These are phyloP conservation scores for Tethya wilhelma DNA, from an alignment of 37 sponge, comb jelly and placozoan species.

Conservation along the genomic window DNA sequence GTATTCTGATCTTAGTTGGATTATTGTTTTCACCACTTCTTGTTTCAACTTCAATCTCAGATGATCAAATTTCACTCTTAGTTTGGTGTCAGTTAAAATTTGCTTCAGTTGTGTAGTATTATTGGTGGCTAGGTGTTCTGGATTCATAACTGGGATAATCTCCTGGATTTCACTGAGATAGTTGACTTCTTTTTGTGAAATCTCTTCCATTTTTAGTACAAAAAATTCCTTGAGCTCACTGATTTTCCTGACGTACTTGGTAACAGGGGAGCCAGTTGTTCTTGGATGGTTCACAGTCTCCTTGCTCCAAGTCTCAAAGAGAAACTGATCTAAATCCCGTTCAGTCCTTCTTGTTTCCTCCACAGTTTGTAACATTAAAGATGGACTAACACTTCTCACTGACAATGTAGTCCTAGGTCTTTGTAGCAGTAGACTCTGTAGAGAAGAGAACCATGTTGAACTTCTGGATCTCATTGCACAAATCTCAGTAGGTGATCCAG, in stretches of 20 bases:
- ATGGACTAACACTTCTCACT: no score
- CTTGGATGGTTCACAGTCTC: not conserved
- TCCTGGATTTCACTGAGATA: constrained; percentile 12
- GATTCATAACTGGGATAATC: not conserved
- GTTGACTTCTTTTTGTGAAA: constrained; percentile 4
- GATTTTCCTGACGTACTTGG: constrained; percentile 25
- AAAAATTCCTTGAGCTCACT: constrained; percentile 19
- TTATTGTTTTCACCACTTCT: constrained; percentile 19
- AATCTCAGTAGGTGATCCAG: no score
- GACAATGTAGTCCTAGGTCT: no score
- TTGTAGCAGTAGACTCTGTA: no score
- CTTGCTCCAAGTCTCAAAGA: constrained; percentile 21
- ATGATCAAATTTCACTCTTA: constrained; percentile 6
- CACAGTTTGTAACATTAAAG: no score
- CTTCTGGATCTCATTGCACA: no score
- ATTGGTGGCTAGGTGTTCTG: not conserved
- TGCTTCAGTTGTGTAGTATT: not conserved
- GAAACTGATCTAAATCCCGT: constrained; percentile 13
- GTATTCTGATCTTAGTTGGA: constrained; percentile 25
- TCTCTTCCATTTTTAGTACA: constrained; percentile 39
- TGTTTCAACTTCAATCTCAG: constrained; percentile 20
- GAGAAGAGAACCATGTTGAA: no score
- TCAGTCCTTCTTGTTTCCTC: constrained; percentile 28
- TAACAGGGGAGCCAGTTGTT: not conserved
- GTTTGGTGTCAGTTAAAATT: constrained; percentile 4